Evolutionary conservation across 2,113 vertebrate genomes (phyloP).

Genomic region (Cryptotis parvus): DNA sequence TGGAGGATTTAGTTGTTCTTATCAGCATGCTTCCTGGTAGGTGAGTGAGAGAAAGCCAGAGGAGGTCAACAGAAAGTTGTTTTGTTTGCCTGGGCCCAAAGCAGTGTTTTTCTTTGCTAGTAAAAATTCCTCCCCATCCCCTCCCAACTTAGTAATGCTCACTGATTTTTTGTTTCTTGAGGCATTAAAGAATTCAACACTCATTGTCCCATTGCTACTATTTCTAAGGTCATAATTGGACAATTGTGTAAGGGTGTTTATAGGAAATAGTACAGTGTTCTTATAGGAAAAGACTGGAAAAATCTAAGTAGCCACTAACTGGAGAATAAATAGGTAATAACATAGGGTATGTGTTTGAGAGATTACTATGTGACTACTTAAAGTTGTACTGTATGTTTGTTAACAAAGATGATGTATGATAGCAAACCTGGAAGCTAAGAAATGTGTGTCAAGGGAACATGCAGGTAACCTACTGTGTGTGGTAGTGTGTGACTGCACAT

Average conservation of each 20-base stretch:
- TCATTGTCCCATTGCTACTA: neutral
- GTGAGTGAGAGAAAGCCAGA: neutral
- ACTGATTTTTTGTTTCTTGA: neutral
- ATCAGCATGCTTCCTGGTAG: neutral
- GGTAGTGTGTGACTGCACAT: neutral
- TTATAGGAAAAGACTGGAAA: neutral
- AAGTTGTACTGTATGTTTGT: neutral
- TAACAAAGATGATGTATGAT: neutral
- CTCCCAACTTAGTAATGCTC: neutral
- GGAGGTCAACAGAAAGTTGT: neutral
- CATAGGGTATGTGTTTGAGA: neutral
- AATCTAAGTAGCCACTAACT: neutral
- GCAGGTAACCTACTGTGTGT: neutral
- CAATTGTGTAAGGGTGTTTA: neutral
- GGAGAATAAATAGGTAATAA: neutral
- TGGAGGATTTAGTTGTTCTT: slow-evolving; percentile 42
- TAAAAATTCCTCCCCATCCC: neutral
- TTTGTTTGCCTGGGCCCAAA: neutral
- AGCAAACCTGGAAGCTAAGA: neutral
- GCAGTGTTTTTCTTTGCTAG: slow-evolving; percentile 9
- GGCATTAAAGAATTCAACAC: neutral
- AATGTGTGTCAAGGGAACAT: neutral
- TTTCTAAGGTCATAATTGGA: neutral
- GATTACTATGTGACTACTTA: neutral
- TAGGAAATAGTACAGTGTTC: neutral